Percentiles rank a stretch among this genome's conserved stretches.
Conservation (phyloP, 2,113 vertebrate genomes). For the Eudorcas thomsonii region DNA sequence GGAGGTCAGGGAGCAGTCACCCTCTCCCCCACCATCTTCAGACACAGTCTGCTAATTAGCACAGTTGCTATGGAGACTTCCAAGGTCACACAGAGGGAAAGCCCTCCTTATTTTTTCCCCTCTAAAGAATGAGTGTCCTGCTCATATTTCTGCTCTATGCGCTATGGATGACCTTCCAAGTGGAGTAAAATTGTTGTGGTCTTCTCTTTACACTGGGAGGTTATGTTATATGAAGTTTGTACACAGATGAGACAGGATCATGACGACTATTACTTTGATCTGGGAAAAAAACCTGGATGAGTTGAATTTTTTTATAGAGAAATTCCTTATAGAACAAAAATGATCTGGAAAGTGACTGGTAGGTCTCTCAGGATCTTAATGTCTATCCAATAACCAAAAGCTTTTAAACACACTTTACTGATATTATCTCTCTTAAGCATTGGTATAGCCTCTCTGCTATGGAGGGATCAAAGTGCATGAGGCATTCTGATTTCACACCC, state of each 20-base stretch:
- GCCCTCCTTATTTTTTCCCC: background rate
- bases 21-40: fast-evolving
- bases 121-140: slow-evolving; percentile 10
- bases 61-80: slow-evolving; percentile 34
- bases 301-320: background rate
- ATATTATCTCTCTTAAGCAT: background rate
- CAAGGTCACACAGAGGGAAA: background rate
- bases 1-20: background rate
- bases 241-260: background rate
- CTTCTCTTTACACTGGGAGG: background rate
- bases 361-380: background rate
- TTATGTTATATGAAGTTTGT: background rate
- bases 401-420: background rate
- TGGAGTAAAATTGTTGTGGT: background rate
- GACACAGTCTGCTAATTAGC: background rate
- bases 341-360: background rate
- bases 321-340: background rate
- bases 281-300: background rate
- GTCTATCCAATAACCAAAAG: background rate
- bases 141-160: background rate
- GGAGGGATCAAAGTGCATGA: background rate
- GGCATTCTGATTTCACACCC: background rate
- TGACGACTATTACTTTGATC: background rate
- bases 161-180: background rate
- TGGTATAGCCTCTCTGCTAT: background rate